These are phyloP conservation scores for Litocranius walleri DNA, from an alignment of 2,113 vertebrate species.

Conservation along the genomic window DNA sequence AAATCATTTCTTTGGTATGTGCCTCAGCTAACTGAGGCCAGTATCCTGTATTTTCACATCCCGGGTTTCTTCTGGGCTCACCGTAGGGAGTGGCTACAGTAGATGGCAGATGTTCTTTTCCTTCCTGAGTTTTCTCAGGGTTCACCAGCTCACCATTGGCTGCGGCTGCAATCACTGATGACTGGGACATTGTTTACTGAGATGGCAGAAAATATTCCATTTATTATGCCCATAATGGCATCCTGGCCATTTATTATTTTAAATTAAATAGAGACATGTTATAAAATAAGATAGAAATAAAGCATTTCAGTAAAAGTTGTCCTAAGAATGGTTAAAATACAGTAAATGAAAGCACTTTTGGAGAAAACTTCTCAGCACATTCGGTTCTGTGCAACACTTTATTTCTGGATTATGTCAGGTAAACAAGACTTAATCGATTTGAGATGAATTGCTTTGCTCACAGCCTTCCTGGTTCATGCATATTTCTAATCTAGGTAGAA, in stretches of 20 bases:
- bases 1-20: neutral
- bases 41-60: neutral
- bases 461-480: neutral
- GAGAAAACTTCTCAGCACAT: neutral
- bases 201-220: neutral
- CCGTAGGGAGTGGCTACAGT: neutral
- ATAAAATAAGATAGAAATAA: neutral
- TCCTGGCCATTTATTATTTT: neutral
- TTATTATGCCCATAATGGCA: neutral
- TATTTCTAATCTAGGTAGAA: neutral
- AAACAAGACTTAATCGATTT: neutral
- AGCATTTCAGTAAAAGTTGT: neutral
- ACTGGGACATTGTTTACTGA: neutral
- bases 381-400: neutral
- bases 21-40: neutral
- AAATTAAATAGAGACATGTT: neutral
- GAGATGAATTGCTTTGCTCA: neutral
- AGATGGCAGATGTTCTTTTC: neutral
- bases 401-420: neutral
- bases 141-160: neutral
- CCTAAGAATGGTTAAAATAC: neutral
- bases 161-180: neutral
- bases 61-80: neutral
- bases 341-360: neutral
- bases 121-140: neutral